Evolutionary conservation across 1,140 invertebrate species (phyloP), one percentile per base, ranked within the genome.

Genomic region (Orchesella cincta): DNA sequence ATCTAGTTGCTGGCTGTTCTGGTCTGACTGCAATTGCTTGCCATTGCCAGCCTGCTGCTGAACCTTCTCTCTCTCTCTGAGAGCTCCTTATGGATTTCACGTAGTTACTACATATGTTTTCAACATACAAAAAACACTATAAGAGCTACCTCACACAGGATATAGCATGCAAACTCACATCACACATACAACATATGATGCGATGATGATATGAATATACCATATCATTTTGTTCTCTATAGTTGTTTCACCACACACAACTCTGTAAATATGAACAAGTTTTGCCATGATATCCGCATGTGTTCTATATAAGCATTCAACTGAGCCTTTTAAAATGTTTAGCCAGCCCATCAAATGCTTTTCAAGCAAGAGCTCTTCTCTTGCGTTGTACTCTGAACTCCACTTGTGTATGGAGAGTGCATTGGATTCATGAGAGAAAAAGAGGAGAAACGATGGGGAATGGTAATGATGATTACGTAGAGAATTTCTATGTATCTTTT

Each of bases 21-120:
- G 12, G 52, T 12, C 52, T 57, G 14, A n/a, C 23, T 57, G 5
- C 52, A n/a, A 5, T 23, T 57, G 14, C 52, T 57, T 57, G 52
- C 3, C 23, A 12, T 26, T 12, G 52, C 23, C 52, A 18, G 12
- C 23, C 23, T 57, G 23, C 23, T 57, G 8, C 23, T 57, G 12
- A 5, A 3, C 23, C 23, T 18, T 46, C 39, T 46, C 39, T 46
- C 39, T 46, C 39, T 46, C 39, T 46, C 39, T 8, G 8, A 26
- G 8, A n/a, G 52, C 52, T 57, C 52, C 52, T 57, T 57, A 57
- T 57, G 52, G 52, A 57, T 57, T 57, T 57, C 52, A 57, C 52
- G 52, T 57, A 57, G 52, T 57, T 57, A 57, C 52, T 57, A 57
- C 52, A 57, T 57, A 57, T 57, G 52, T 57, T 57, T 57, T 57